A percentile compares a stretch with the other conserved stretches of the same genome.
phyloP scores from a whole-genome alignment of 2,113 vertebrate species.

The Labeo catla region DNA sequence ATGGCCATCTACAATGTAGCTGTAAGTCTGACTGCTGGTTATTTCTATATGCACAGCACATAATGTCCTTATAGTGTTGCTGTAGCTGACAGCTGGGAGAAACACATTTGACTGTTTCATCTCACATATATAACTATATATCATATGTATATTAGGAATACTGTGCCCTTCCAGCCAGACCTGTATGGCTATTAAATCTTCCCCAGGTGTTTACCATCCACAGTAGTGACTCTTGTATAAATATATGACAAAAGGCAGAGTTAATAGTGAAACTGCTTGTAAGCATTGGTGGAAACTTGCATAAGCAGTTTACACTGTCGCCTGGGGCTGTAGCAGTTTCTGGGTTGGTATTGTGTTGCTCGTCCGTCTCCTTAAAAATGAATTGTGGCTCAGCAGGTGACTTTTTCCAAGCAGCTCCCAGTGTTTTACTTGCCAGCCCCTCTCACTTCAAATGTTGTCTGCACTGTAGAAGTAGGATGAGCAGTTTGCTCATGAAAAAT shows the following conservation, averaged over 20 bases:
- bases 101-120: conserved; percentile 4
- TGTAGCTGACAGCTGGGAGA: background rate
- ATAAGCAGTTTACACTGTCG: background rate
- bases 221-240: background rate
- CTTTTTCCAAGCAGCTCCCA: background rate
- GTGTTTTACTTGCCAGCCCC: background rate
- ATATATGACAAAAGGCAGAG: background rate
- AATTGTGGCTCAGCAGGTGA: conserved; percentile 2
- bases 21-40: conserved; percentile 52
- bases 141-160: background rate
- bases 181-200: background rate
- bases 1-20: conserved; percentile 66
- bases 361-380: background rate
- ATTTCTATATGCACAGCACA: conserved; percentile 35
- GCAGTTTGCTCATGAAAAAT: background rate
- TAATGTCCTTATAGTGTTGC: conserved; percentile 21
- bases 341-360: background rate
- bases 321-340: background rate
- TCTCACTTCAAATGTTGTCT: background rate
- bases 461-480: background rate
- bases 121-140: background rate
- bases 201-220: background rate
- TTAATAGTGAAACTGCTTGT: background rate
- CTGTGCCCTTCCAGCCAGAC: background rate
- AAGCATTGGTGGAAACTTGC: background rate